phyloP scores from a whole-genome alignment of 2,113 vertebrate genomes.

The Corydoras sp. region DNA sequence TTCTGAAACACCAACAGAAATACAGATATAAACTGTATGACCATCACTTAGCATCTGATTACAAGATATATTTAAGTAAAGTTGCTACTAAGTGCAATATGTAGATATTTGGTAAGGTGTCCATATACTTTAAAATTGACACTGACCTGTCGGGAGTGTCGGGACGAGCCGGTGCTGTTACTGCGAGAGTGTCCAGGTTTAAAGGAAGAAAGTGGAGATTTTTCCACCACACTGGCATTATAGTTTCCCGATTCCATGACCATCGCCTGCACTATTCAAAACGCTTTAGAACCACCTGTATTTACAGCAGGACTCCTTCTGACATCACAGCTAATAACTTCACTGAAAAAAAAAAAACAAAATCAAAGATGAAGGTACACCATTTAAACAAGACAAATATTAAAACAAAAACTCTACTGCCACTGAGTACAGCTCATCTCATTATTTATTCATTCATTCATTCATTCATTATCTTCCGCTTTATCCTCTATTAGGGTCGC shows the following conservation, averaged over 20 bases:
- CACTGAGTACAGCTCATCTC: background rate
- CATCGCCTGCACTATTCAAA: background rate
- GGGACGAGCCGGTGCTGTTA: slow-evolving; percentile 75
- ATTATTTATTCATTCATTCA: no score
- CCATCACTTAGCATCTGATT: no score
- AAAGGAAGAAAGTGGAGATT: slow-evolving; percentile 48
- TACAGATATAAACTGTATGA: no score
- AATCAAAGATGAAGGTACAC: background rate
- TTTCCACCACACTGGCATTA: slow-evolving; percentile 63
- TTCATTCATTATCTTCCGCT: no score
- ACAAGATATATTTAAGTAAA: no score
- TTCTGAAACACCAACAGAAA: slow-evolving; percentile 45
- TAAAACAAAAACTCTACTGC: background rate
- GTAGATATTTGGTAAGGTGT: no score
- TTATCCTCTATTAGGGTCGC: no score
- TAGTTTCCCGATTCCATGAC: slow-evolving; percentile 55
- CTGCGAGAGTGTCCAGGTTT: slow-evolving; percentile 67
- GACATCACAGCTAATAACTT: background rate
- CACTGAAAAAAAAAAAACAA: background rate
- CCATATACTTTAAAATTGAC: no score
- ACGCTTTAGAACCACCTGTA: background rate
- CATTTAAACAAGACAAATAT: background rate
- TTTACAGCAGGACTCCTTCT: background rate
- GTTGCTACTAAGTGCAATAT: no score
- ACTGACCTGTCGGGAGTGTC: slow-evolving; percentile 66